These are phyloP conservation scores for Trissoscelio sp. DNA, from an alignment of 2,888 invertebrate species.

Conservation along the genomic window DNA sequence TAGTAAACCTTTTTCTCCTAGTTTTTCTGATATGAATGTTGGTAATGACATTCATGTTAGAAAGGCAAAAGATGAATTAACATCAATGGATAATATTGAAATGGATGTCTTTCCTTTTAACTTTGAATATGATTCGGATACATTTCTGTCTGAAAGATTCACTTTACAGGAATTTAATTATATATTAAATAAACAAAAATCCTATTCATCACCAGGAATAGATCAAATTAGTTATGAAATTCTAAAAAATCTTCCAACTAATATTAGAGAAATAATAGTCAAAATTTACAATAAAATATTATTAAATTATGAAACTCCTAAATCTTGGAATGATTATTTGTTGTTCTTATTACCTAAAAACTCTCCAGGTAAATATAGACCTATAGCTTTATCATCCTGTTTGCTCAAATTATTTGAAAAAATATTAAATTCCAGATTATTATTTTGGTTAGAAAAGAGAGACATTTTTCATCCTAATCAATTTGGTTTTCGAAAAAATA, in stretches of 20 bases:
- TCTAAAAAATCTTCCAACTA: background rate
- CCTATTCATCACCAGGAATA: slow-evolving; percentile 25
- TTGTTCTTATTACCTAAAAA: slow-evolving; percentile 13
- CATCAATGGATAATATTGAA: too few species aligned
- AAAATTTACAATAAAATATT: background rate
- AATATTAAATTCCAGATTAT: background rate
- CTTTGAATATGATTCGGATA: too few species aligned
- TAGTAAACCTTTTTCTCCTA: background rate
- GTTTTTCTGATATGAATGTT: background rate
- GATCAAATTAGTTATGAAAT: slow-evolving; percentile 12
- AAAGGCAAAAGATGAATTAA: too few species aligned
- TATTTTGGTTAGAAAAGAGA: background rate
- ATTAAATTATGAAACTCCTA: background rate
- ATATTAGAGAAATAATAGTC: background rate
- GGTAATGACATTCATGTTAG: background rate
- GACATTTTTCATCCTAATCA: background rate
- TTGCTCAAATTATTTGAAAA: slow-evolving; percentile 9
- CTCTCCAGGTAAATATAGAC: slow-evolving; percentile 5
- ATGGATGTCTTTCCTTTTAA: too few species aligned
- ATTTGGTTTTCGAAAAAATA: slow-evolving; percentile 15
- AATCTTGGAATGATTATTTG: background rate
- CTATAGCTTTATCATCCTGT: slow-evolving; percentile 11
- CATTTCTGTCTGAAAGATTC: background rate
- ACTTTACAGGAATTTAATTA: background rate
- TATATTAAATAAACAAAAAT: background rate